Base-by-base conservation (phyloP, 1,140 invertebrate genomes). In the Vanessa atalanta region DNA sequence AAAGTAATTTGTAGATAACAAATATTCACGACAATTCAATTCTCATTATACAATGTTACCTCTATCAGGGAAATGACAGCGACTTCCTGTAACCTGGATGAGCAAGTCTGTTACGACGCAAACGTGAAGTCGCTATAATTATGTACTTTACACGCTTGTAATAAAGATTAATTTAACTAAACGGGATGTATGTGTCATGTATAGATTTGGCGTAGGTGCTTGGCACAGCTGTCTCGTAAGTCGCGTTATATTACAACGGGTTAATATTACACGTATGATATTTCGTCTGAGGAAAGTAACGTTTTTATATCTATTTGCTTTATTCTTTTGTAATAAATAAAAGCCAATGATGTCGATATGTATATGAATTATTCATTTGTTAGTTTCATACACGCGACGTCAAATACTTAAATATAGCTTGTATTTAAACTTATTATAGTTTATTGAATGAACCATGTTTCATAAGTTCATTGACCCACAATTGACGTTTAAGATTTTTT, bases 1-100 rank as follows among this genome's bases (percentile, higher is more conserved):
- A 43, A 43, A 9, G 9, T 43, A 9, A 43, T 43, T 43, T 51
- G 12, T 61, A 31, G 43, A 31, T 55, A 55, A 55, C 43, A 51
- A 20, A 43, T 68, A n/a, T 55, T 61, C 26, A 55, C 20, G 20
- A 65, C 70, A 51, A 60, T 64, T 75, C 73, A 76, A 73, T 57
- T 80, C 66, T 47, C 64, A 66, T 76, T 80, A 73, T 73, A 75
- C 61, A 73, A 50, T 65, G 65, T 73, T 75, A 74, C 66, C 47
- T 72, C 60, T 60, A 69, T 67, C 69, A 61, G 60, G 72, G 65
- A 80, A 80, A 72, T 78, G 76, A 80, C 79, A 76, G 50, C 57
- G 68, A 80, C 79, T 80, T 78, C 79, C 79, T 80, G 73, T 78
- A 60, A 73, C 76, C 50, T 69, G 72, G 66, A 72, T 75, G 73